Evolutionary conservation across 2,797 vertebrate species (phyloP), one percentile per base, ranked within the genome.

Genomic region (Hippoglossus hippoglossus): DNA sequence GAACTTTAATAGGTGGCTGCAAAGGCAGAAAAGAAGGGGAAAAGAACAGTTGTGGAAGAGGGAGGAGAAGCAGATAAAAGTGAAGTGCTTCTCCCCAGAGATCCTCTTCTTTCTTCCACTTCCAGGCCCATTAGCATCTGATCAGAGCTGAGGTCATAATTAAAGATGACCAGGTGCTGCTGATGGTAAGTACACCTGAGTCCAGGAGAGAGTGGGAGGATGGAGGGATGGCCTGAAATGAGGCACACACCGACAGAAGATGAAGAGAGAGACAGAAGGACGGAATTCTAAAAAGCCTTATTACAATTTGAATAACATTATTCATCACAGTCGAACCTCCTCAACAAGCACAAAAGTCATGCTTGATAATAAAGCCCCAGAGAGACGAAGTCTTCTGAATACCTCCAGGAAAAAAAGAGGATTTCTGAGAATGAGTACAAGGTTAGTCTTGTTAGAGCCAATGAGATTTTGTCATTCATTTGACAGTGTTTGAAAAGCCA

Each of bases 361-460:
- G 54, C 75, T 77, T 65, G 70, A 83, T 87, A 85, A 82, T 82
- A 71, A 85, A 82, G 74, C 68, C 68, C 65, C 34, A 41, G 71
- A 69, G 73, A 82, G 67, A 77, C 12, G 51, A 39, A 80, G 49
- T 56, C 67, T 50, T 71, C 55, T 79, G 70, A 80, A 88, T 74
- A 63, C 73, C 62, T 71, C 73, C 55, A 53, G 71, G 63, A 52
- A 59, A 67, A 67, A 79, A 63, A 63, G 71, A 60, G 22, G 52
- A 68, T 75, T 81, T 68, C 25, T 36, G 24, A 68, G 80, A 70
- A 44, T 52, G 49, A 77, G 71, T 64, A 72, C 59, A 73, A 71
- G 69, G 78, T 87, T 76, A 79, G 63, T 49, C 71, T 76, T 65
- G 76, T 83, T 66, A 71, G 73, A 75, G 68, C 44, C 62, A 12